Evolutionary conservation across 2,797 vertebrate species (phyloP).

Genomic region (Arrhamphus sclerolepis): DNA sequence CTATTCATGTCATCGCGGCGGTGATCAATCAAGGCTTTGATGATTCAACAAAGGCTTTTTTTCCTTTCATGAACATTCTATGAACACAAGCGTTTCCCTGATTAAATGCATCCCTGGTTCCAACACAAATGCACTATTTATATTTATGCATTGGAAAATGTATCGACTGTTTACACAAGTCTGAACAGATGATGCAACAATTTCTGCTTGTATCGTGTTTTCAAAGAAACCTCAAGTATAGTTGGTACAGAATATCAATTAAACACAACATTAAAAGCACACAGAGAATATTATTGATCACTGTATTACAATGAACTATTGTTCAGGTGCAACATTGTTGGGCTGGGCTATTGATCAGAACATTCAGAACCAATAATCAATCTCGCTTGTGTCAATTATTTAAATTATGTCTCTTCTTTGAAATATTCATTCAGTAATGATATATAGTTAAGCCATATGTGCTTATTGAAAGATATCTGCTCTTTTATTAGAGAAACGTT

Average conservation of each 20-base stretch:
- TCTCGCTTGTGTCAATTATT: too few species aligned
- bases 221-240: background rate
- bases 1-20: slow-evolving; percentile 33
- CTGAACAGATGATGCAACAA: too few species aligned
- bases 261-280: background rate
- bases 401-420: too few species aligned
- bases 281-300: background rate
- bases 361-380: too few species aligned
- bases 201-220: background rate
- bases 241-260: background rate
- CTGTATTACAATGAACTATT: too few species aligned
- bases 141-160: background rate
- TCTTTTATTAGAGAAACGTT: too few species aligned
- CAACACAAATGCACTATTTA: background rate
- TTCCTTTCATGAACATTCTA: background rate
- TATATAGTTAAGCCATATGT: too few species aligned
- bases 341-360: too few species aligned
- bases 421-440: too few species aligned
- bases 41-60: slow-evolving; percentile 6
- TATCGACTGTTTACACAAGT: too few species aligned
- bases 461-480: too few species aligned
- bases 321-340: background rate
- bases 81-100: background rate
- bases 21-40: slow-evolving; percentile 36
- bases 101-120: background rate